Evolutionary conservation across 2,797 vertebrate genomes (phyloP).

Genomic region (Microcaecilia unicolor): DNA sequence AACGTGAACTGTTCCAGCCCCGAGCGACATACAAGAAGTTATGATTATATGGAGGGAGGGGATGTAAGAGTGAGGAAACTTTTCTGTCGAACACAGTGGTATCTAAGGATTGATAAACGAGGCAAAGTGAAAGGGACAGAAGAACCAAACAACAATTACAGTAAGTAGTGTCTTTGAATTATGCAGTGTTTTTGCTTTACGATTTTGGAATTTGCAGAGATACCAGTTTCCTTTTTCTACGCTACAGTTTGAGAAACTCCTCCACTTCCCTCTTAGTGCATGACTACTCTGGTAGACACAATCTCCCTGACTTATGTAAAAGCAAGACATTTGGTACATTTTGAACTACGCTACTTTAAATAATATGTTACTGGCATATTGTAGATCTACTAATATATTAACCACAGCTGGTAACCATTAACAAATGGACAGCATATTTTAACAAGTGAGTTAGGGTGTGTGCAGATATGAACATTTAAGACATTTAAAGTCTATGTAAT

Average conservation of each 20-base stretch:
- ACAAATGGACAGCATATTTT: constrained; percentile 25
- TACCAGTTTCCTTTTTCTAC: neutral
- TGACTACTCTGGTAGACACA: constrained; percentile 7
- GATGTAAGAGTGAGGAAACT: constrained; percentile 93
- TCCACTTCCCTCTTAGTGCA: neutral
- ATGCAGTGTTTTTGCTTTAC: neutral
- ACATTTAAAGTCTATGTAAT: constrained; percentile 31
- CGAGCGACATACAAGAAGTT: constrained; percentile 91
- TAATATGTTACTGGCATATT: constrained; percentile 13
- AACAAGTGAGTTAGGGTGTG: constrained; percentile 40
- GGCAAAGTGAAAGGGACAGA: constrained; percentile 92
- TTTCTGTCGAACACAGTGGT: constrained; percentile 96
- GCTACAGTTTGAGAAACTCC: neutral
- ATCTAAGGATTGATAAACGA: constrained; percentile 86
- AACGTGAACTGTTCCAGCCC: constrained; percentile 94
- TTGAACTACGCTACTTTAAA: constrained; percentile 36
- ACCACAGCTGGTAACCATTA: constrained; percentile 42
- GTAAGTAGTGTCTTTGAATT: constrained; percentile 65
- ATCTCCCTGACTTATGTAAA: constrained; percentile 15
- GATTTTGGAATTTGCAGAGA: neutral
- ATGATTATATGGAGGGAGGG: constrained; percentile 98
- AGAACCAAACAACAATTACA: constrained; percentile 89
- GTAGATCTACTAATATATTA: constrained; percentile 37
- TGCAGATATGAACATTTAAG: constrained; percentile 26
- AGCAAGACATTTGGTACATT: constrained; percentile 36